Evolutionary conservation across 2,113 vertebrate species (phyloP).

Genomic region (Aleadryas rufinucha): DNA sequence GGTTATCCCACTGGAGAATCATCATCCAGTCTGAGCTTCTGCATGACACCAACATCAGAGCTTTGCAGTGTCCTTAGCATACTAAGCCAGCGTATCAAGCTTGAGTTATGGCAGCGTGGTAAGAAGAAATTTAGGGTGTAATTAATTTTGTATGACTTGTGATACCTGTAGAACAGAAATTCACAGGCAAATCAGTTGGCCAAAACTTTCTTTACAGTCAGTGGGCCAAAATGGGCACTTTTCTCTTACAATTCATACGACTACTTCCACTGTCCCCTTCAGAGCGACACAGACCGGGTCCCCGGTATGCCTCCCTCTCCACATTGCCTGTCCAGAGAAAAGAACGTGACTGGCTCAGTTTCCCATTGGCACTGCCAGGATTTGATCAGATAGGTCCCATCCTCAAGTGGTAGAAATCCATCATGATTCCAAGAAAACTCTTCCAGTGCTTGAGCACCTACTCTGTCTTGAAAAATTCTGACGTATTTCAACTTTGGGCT

Average conservation of each 20-base stretch:
- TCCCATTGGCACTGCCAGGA: background rate
- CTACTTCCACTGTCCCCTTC: background rate
- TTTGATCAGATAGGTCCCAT: background rate
- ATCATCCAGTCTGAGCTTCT: background rate
- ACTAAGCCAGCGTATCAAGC: background rate
- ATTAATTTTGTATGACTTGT: background rate
- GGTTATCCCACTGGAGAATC: background rate
- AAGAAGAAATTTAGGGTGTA: background rate
- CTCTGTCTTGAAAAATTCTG: background rate
- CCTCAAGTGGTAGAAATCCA: background rate
- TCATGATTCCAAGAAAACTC: background rate
- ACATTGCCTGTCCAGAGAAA: background rate
- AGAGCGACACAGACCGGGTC: background rate
- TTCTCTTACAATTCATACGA: background rate
- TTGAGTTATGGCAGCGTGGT: background rate
- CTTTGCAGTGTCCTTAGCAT: background rate
- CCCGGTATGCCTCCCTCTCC: background rate
- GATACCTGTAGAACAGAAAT: background rate
- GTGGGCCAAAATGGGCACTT: background rate
- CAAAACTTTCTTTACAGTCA: background rate
- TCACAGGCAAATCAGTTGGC: background rate
- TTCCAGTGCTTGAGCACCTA: background rate
- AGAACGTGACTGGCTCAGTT: background rate
- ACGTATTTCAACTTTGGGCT: background rate
- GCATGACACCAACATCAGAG: background rate